Evolutionary conservation across 2,797 vertebrate genomes (phyloP).

Genomic region (Leuciscus waleckii): DNA sequence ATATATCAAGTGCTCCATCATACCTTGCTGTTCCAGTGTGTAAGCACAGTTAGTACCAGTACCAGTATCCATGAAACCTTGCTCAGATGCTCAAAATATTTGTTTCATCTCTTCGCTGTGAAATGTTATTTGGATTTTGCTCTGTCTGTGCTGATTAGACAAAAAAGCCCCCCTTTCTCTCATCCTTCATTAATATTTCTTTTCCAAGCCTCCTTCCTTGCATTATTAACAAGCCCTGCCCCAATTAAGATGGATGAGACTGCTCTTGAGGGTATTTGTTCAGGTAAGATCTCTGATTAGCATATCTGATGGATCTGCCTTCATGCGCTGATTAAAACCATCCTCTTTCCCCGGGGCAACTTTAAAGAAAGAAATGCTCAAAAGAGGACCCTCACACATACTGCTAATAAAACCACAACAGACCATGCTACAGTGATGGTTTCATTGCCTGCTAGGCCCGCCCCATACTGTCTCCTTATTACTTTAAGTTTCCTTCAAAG

Average conservation of each 20-base stretch:
- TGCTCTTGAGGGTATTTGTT: conserved; percentile 79
- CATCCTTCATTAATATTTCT: conserved; percentile 60
- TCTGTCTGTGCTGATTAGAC: conserved; percentile 49
- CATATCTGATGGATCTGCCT: conserved; percentile 79
- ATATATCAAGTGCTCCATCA: background rate
- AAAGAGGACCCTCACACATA: conserved; percentile 50
- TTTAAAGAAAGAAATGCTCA: conserved; percentile 61
- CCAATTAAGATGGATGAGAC: conserved; percentile 80
- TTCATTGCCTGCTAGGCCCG: conserved; percentile 36
- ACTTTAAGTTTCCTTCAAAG: conserved; percentile 36
- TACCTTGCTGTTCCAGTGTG: background rate
- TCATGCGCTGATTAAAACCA: conserved; percentile 75
- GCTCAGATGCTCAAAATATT: background rate
- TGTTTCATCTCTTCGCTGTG: conserved; percentile 27
- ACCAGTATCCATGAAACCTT: background rate
- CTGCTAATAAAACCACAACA: conserved; percentile 2
- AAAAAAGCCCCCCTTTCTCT: conserved; percentile 44
- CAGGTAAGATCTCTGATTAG: conserved; percentile 79
- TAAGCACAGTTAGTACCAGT: background rate
- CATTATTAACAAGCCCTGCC: conserved; percentile 81
- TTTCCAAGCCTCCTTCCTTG: conserved; percentile 59
- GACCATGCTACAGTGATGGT: conserved; percentile 19
- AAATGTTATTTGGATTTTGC: conserved; percentile 38
- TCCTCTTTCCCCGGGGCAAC: conserved; percentile 61
- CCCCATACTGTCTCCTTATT: background rate